Conservation (phyloP, 2,113 vertebrate genomes). For the Procavia capensis region DNA sequence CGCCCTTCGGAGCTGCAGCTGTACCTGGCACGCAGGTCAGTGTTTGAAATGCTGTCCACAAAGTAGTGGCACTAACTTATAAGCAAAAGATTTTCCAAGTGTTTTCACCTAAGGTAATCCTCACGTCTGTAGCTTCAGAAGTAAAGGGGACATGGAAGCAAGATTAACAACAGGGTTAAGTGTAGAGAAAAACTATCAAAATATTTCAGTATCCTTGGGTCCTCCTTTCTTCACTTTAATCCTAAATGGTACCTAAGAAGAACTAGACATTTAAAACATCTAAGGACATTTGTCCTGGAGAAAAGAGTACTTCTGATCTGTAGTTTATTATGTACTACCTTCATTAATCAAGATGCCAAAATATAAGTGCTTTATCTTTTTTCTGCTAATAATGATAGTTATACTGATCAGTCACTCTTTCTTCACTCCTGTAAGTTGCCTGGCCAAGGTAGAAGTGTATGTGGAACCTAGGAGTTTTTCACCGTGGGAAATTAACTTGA, state of each 20-base stretch:
- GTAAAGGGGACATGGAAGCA: not conserved
- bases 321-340: not conserved
- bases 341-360: not conserved
- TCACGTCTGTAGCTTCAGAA: constrained; percentile 19
- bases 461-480: constrained; percentile 1
- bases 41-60: not conserved
- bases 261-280: not conserved
- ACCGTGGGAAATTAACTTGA: not conserved
- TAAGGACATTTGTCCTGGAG: not conserved
- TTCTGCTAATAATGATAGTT: not conserved
- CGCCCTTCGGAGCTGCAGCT: constrained; percentile 91
- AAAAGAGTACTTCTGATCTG: not conserved
- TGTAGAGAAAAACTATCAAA: not conserved
- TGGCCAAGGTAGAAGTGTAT: not conserved
- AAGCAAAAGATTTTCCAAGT: not conserved
- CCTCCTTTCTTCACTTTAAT: not conserved
- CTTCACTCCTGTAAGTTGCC: not conserved
- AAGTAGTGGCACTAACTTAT: not conserved
- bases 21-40: constrained; percentile 93
- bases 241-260: not conserved
- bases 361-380: not conserved
- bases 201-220: not conserved
- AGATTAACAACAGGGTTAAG: not conserved
- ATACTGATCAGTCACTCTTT: not conserved
- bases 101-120: not conserved